A percentile compares a stretch with the other conserved stretches of the same genome.
Evolutionary conservation across 2,888 invertebrate genomes (phyloP).

Genomic region (Drosophila borborema): DNA sequence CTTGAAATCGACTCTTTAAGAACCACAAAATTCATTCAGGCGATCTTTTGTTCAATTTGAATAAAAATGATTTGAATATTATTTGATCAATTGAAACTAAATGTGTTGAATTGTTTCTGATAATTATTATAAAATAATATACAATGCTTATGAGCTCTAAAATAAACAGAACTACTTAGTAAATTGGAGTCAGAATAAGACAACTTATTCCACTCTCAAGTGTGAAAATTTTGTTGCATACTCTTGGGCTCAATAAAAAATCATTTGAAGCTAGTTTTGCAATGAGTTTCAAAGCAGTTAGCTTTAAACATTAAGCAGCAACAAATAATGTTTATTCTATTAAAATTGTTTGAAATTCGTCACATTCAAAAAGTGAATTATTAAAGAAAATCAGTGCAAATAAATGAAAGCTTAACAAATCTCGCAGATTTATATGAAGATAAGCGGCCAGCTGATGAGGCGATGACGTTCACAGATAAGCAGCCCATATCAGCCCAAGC

Average conservation of each 20-base stretch:
- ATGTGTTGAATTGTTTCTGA: no score
- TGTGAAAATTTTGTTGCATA: conserved; percentile 9
- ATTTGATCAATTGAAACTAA: no score
- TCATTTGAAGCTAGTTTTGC: no score
- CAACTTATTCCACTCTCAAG: background rate
- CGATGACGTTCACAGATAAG: conserved; percentile 30
- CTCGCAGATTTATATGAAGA: conserved; percentile 28
- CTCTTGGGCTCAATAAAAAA: conserved; percentile 9
- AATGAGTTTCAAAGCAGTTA: background rate
- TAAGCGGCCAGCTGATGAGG: conserved; percentile 21
- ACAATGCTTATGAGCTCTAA: no score
- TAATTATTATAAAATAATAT: no score
- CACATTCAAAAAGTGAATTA: conserved; percentile 17
- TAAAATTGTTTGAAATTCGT: background rate
- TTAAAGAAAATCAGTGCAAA: conserved; percentile 1
- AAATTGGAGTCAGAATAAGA: no score
- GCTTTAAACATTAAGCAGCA: background rate
- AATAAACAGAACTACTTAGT: no score
- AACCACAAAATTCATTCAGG: background rate
- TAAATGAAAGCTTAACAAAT: conserved; percentile 6
- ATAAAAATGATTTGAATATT: background rate
- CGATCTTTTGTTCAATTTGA: background rate
- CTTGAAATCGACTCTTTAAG: background rate
- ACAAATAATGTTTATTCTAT: background rate
- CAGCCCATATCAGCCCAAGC: background rate